Evolutionary conservation across 2,113 vertebrate genomes (phyloP), one percentile per base, ranked within the genome.

Genomic region (Perca flavescens): DNA sequence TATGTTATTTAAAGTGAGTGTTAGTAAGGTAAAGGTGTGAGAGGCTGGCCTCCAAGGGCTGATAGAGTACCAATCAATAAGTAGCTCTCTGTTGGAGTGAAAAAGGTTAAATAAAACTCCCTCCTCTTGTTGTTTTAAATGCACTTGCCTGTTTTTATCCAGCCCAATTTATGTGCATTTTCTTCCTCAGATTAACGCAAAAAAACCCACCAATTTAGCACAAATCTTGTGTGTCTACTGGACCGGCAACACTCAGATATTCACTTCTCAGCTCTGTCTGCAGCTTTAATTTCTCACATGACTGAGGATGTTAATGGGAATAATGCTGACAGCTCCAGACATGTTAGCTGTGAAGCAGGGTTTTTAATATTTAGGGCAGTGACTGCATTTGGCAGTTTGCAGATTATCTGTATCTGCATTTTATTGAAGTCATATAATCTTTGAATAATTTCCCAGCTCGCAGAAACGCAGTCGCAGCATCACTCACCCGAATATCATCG

Each of bases 321-420:
- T 46, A 1, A 66, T 11, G 40, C 62, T 6, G 54, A 66, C 74
- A 13, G 67, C 68, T 62, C 25, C 6, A 17, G 14, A 1, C 31
- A 1, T n/a, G 47, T 68, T 63, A 21, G 46, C 46, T 43, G 25
- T 19, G 47, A 12, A 61, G 75, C 56, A 62, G 75, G 80, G 50
- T 70, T 72, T 34, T 57, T 67, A 57, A 80, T 77, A 87, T 80
- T 80, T 64, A 80, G 77, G 81, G 8, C 68, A 76, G 73, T 1
- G 50, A 50, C 77, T 83, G 67, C 31, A 34, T 34, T 34, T 34
- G 31, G 31, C 31, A 34, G 31, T 5, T 34, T 34, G 31, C 31
- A 34, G 5, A 34, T 34, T 34, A 34, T 34, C 31, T 34, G 31
- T 34, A 34, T 34, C 5, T 34, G 31, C 31, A 4, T 34, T 34